Evolutionary conservation across 2,888 invertebrate species (phyloP).

Genomic region (Branchinecta sandiegonensis): DNA sequence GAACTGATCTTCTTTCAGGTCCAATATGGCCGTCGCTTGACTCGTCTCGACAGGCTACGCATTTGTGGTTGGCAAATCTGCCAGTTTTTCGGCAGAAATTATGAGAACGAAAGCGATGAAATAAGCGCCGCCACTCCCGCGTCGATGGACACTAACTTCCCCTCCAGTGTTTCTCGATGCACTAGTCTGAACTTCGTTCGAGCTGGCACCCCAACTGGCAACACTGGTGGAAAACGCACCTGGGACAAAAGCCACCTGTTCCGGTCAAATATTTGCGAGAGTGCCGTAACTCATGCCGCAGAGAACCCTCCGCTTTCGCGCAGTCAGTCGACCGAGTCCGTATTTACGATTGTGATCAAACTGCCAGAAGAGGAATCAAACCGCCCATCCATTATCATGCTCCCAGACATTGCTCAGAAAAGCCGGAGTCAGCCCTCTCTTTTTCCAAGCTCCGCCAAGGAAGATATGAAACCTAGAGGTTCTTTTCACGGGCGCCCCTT

Average conservation of each 20-base stretch:
- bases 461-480: neutral
- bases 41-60: neutral
- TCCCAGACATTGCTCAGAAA: slow-evolving; percentile 43
- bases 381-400: slow-evolving; percentile 71
- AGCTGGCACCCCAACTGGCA: slow-evolving; percentile 34
- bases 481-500: slow-evolving; percentile 6
- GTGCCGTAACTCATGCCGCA: slow-evolving; percentile 36
- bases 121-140: slow-evolving; percentile 40
- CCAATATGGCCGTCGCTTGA: too few species aligned
- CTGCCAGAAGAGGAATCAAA: slow-evolving; percentile 43
- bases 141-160: slow-evolving; percentile 71
- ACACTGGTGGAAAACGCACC: slow-evolving; percentile 29
- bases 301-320: slow-evolving; percentile 20
- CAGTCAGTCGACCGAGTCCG: slow-evolving; percentile 34
- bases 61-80: neutral
- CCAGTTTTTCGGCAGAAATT: neutral
- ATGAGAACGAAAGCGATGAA: slow-evolving; percentile 43
- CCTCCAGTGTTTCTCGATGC: slow-evolving; percentile 67
- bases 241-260: slow-evolving; percentile 28
- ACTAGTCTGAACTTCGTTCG: slow-evolving; percentile 68
- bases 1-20: too few species aligned
- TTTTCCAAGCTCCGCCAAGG: neutral
- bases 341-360: slow-evolving; percentile 83
- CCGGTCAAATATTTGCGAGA: slow-evolving; percentile 30
- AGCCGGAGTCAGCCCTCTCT: slow-evolving; percentile 19